Evolutionary conservation across 2,888 invertebrate genomes (phyloP).

Genomic region (Torymus texanus): DNA sequence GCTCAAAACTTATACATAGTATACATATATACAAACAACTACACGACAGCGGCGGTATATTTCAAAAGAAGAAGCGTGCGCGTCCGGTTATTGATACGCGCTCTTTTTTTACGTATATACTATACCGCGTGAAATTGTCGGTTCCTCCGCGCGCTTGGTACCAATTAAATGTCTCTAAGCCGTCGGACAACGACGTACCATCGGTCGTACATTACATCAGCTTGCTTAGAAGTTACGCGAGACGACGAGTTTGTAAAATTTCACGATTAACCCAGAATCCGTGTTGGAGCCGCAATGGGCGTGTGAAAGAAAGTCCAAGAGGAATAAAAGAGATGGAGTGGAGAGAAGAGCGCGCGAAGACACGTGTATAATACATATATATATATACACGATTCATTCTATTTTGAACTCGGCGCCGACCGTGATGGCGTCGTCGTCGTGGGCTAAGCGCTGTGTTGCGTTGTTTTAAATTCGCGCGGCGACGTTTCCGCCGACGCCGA

Average conservation of each 20-base stretch:
- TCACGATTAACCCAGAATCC: conserved; percentile 15
- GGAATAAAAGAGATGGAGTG: background rate
- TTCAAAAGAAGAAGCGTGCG: too few species aligned
- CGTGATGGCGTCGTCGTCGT: background rate
- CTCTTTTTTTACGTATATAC: too few species aligned
- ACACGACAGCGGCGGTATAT: too few species aligned
- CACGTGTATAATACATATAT: background rate
- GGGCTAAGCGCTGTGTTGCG: background rate
- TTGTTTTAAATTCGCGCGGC: conserved; percentile 39
- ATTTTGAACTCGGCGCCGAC: conserved; percentile 12
- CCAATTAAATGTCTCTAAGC: conserved; percentile 4
- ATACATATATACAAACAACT: too few species aligned
- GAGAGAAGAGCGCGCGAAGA: background rate
- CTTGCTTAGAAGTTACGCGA: conserved; percentile 31
- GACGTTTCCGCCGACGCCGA: conserved; percentile 21
- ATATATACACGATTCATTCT: conserved; percentile 18
- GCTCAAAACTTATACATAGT: too few species aligned
- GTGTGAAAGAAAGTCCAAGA: conserved; percentile 43
- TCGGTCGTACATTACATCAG: conserved; percentile 34
- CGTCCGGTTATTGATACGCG: too few species aligned
- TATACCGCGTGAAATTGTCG: too few species aligned
- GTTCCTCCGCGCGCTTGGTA: background rate
- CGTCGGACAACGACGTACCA: background rate
- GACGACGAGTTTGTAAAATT: conserved; percentile 42
- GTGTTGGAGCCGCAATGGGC: background rate